A percentile compares a stretch with the other conserved stretches of the same genome.
These are phyloP conservation scores for Acrocephalus arundinaceus DNA, from an alignment of 2,113 vertebrate genomes.

Conservation along the genomic window DNA sequence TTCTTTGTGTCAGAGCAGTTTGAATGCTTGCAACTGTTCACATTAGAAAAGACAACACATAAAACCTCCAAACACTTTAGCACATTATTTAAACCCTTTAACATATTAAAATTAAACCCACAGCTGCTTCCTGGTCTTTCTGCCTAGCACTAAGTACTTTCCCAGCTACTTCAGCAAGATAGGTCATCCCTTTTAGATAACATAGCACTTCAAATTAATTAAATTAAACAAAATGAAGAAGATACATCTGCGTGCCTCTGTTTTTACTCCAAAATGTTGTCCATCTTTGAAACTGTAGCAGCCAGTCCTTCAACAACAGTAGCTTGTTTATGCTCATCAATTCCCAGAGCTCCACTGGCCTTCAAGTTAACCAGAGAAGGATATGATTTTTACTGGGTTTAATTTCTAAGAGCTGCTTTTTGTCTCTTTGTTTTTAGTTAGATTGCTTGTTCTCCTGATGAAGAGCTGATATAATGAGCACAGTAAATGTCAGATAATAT, in stretches of 20 bases:
- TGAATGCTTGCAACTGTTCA: background rate
- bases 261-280: background rate
- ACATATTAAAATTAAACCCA: background rate
- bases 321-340: background rate
- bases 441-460: background rate
- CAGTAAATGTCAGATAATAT: background rate
- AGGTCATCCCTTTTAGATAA: background rate
- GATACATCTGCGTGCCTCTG: background rate
- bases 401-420: background rate
- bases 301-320: background rate
- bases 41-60: background rate
- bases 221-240: background rate
- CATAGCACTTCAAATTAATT: background rate
- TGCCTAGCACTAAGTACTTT: background rate
- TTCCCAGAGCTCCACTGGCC: background rate
- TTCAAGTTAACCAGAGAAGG: background rate
- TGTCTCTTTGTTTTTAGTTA: background rate
- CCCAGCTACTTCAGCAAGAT: background rate
- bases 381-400: background rate
- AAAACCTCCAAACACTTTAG: background rate
- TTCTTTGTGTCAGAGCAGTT: background rate
- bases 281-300: background rate
- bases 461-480: background rate
- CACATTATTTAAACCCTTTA: background rate
- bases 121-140: background rate